Percentiles rank a stretch among this genome's conserved stretches.
phyloP scores from a whole-genome alignment of 1,140 invertebrate genomes.

The Solenopsis fugax region DNA sequence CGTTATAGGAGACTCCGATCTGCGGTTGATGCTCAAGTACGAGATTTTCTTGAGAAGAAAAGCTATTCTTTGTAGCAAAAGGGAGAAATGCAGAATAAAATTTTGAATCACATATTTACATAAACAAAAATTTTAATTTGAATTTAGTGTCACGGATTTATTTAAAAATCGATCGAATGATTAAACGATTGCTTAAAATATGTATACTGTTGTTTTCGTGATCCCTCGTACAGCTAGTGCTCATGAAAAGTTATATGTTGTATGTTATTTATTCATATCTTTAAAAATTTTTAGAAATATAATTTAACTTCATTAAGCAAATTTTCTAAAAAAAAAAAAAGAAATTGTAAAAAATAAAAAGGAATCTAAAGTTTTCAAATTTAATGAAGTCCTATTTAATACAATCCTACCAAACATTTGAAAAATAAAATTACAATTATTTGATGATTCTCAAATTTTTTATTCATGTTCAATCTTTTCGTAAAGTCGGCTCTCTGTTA shows the following conservation, averaged over 20 bases:
- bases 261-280: background rate
- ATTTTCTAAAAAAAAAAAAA: too few relatives aligned
- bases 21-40: conserved; percentile 6
- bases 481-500: background rate
- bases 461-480: background rate
- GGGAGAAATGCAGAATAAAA: background rate
- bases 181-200: background rate
- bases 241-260: background rate
- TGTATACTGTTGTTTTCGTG: background rate
- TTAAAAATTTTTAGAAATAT: too few relatives aligned
- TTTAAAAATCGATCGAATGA: background rate
- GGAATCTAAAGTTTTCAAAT: background rate
- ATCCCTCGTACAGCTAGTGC: background rate
- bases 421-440: conserved; percentile 12
- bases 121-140: background rate
- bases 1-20: conserved; percentile 3
- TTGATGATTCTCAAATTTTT: background rate
- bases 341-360: background rate
- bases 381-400: background rate
- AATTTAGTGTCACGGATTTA: background rate
- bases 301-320: too few relatives aligned
- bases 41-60: background rate
- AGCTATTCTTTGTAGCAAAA: background rate
- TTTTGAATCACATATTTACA: background rate
- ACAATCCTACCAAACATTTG: background rate